Conservation (phyloP, 2,888 invertebrate species). For the Pollenia griseotomentosa region DNA sequence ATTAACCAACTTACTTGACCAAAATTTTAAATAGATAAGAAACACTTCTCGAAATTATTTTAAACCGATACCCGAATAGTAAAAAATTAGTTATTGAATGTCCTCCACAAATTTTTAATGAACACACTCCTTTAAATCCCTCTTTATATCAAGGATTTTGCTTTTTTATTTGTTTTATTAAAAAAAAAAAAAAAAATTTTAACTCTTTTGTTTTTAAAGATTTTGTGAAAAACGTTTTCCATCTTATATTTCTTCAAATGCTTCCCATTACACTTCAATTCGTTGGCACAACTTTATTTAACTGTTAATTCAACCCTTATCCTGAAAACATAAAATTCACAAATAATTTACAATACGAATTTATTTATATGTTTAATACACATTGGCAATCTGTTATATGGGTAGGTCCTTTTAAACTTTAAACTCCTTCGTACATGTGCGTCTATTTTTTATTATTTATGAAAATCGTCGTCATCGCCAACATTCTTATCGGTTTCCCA, state of each 20-base stretch:
- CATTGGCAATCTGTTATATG: slow-evolving; percentile 39
- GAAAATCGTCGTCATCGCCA: slow-evolving; percentile 80
- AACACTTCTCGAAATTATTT: slow-evolving; percentile 24
- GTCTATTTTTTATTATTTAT: slow-evolving; percentile 79
- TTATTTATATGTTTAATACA: slow-evolving; percentile 51
- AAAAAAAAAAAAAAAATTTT: slow-evolving; percentile 52
- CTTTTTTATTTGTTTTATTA: slow-evolving; percentile 11
- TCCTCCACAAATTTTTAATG: not conserved
- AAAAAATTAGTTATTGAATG: too few species aligned
- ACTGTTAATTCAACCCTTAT: slow-evolving; percentile 70
- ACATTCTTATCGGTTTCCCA: slow-evolving; percentile 72
- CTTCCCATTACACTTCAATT: slow-evolving; percentile 20
- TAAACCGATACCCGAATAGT: too few species aligned
- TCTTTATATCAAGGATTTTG: not conserved
- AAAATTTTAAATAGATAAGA: not conserved
- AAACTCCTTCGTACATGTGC: slow-evolving; percentile 45
- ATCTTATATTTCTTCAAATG: slow-evolving; percentile 21
- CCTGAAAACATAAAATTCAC: slow-evolving; percentile 34
- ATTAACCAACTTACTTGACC: too few species aligned
- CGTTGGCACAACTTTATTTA: slow-evolving; percentile 53
- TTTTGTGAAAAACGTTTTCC: slow-evolving; percentile 28
- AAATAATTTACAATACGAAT: slow-evolving; percentile 54
- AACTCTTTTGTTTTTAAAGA: slow-evolving; percentile 62
- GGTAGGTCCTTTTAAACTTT: slow-evolving; percentile 44
- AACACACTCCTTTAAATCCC: slow-evolving; percentile 27